phyloP scores from a whole-genome alignment of 2,888 invertebrate species.

The Norana najaformis region DNA sequence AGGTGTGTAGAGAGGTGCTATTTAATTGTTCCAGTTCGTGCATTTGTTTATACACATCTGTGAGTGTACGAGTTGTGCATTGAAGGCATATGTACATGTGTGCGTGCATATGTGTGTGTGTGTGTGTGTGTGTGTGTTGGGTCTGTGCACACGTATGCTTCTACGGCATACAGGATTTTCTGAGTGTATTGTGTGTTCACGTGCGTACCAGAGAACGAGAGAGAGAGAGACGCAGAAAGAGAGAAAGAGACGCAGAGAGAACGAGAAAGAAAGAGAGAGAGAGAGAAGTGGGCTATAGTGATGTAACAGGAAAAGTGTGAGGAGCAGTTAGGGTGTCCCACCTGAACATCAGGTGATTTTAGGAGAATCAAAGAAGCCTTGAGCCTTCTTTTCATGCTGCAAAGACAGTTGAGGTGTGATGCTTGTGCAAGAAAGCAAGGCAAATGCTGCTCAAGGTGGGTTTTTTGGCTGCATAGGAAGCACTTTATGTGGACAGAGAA shows the following conservation, averaged over 20 bases:
- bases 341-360: background rate
- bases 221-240: background rate
- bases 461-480: background rate
- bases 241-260: background rate
- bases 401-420: background rate
- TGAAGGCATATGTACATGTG: background rate
- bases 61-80: background rate
- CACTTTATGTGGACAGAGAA: background rate
- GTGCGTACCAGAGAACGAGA: background rate
- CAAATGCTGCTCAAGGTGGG: background rate
- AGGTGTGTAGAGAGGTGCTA: background rate
- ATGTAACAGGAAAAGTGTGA: background rate
- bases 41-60: background rate
- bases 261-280: background rate
- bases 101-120: background rate
- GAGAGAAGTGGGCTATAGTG: background rate
- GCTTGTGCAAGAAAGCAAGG: background rate
- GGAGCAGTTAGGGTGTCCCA: background rate
- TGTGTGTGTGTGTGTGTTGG: background rate
- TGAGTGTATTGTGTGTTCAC: background rate
- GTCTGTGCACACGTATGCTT: background rate
- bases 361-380: background rate
- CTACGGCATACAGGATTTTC: conserved; percentile 5
- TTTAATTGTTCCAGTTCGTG: background rate
- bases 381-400: too few species aligned